A percentile compares a stretch with the other conserved stretches of the same genome.
These are phyloP conservation scores for Lytechinus pictus DNA, from an alignment of 35 echinoderm and acorn worm genomes.

Conservation along the genomic window DNA sequence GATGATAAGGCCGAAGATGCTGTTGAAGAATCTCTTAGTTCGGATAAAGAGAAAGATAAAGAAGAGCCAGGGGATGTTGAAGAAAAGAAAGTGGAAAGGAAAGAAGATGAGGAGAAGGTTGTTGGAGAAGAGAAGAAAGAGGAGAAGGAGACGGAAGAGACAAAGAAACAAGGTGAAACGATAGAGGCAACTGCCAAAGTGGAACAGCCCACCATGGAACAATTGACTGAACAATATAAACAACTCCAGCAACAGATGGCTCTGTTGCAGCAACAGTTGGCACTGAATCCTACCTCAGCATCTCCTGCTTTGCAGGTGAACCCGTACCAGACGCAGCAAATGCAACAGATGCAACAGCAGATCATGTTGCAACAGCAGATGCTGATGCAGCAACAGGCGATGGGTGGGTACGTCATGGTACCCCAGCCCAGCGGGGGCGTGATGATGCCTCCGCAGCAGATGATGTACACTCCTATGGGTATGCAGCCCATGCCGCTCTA, in stretches of 20 bases:
- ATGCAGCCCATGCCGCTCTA: constrained; percentile 44
- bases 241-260: constrained; percentile 61
- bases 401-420: constrained; percentile 2
- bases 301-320: neutral
- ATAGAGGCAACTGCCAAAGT: neutral
- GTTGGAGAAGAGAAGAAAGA: constrained; percentile 40
- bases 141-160: neutral
- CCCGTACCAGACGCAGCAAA: constrained; percentile 22
- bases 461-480: constrained; percentile 47
- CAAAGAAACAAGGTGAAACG: neutral
- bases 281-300: constrained; percentile 9
- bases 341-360: constrained; percentile 64
- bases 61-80: neutral
- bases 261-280: constrained; percentile 60
- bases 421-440: neutral
- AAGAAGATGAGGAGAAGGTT: constrained; percentile 16
- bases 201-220: constrained; percentile 24
- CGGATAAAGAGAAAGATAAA: neutral
- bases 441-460: constrained; percentile 16
- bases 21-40: neutral
- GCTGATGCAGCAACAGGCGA: constrained; percentile 21
- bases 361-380: constrained; percentile 63
- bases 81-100: neutral
- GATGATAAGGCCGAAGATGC: neutral
- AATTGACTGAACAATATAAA: constrained; percentile 61